Evolutionary conservation across 1,140 invertebrate species (phyloP), one percentile per base, ranked within the genome.

Genomic region (Caenorhabditis briggsae): DNA sequence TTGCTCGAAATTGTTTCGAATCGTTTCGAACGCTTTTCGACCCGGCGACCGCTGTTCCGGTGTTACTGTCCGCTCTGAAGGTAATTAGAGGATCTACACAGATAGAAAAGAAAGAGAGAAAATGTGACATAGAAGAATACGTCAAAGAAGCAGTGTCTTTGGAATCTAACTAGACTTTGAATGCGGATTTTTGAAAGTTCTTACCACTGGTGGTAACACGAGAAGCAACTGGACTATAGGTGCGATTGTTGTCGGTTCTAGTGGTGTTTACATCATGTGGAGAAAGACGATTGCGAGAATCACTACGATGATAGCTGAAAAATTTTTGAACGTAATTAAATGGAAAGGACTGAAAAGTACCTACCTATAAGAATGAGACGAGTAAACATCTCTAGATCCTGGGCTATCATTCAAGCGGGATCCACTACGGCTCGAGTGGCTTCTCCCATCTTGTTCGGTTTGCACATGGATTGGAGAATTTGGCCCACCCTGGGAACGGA

Each of bases 401-500:
- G 65, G 84, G 43, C 43, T 53, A 55, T 70, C 65, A 18, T 58
- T 70, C 23, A 83, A 61, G 2, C 55, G 82, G 11, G 58, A 83
- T 59, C 55, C 58, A n/a, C 82, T 59, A 41, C 55, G 41, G 82
- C 58, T 83, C 9, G 82, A 59, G n/a, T 23, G 53, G n/a, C 82
- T 64, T 43, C 82, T 83, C 33, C 82, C 82, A n/a, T 61, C 58
- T 14, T 85, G 50, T 9, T 85, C 61, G 48, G 53, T 65, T 43
- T 59, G 55, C 3, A 86, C 46, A 23, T 74, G 61, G 59, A 87
- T 88, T 18, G 86, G 82, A 64, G 46, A 83, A 78, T 82, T 91
- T 56, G 87, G 89, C 33, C 88, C 89, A 59, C 90, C 23, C 23
- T 90, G 91, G 20, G 90, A 86, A 25, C 91, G 85, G 2, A 90